These are phyloP conservation scores for Zaprionus ghesquierei DNA, from an alignment of 1,140 invertebrate species.

Conservation along the genomic window DNA sequence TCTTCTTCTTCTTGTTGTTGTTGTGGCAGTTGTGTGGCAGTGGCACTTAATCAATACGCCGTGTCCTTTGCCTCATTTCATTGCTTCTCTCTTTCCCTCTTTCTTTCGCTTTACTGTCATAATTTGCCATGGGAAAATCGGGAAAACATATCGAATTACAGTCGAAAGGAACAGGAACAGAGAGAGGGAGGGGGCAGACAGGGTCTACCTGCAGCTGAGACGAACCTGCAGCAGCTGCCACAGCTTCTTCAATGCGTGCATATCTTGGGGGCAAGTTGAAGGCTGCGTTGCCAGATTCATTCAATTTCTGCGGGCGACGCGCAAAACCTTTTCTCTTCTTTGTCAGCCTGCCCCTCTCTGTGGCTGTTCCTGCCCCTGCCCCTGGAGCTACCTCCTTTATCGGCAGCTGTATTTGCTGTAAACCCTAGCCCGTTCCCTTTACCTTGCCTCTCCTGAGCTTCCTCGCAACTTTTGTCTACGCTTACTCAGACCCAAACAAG, in stretches of 20 bases:
- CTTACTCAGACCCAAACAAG: neutral
- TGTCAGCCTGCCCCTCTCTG: neutral
- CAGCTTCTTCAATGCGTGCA: slow-evolving; percentile 28
- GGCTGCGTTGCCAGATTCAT: slow-evolving; percentile 48
- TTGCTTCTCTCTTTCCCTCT: neutral
- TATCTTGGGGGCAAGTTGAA: slow-evolving; percentile 13
- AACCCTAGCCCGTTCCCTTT: neutral
- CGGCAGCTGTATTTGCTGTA: neutral
- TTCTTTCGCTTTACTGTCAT: neutral
- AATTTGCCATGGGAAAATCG: slow-evolving; percentile 38
- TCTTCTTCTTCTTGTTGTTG: too few species aligned
- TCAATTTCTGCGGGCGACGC: slow-evolving; percentile 66
- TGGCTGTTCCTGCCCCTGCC: neutral
- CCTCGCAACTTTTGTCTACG: neutral
- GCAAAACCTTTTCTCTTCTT: slow-evolving; percentile 7
- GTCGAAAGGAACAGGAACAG: neutral
- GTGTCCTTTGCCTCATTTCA: slow-evolving; percentile 1
- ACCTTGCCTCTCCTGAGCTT: neutral
- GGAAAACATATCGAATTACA: neutral
- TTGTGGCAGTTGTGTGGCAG: slow-evolving; percentile 11
- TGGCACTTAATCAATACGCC: slow-evolving; percentile 40
- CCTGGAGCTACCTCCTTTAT: neutral
- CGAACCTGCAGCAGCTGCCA: slow-evolving; percentile 50
- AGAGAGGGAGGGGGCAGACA: neutral
- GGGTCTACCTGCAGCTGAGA: slow-evolving; percentile 9